Percentiles rank a stretch among this genome's conserved stretches.
Evolutionary conservation across 2,113 vertebrate genomes (phyloP).

Genomic region (Electrona antarctica): DNA sequence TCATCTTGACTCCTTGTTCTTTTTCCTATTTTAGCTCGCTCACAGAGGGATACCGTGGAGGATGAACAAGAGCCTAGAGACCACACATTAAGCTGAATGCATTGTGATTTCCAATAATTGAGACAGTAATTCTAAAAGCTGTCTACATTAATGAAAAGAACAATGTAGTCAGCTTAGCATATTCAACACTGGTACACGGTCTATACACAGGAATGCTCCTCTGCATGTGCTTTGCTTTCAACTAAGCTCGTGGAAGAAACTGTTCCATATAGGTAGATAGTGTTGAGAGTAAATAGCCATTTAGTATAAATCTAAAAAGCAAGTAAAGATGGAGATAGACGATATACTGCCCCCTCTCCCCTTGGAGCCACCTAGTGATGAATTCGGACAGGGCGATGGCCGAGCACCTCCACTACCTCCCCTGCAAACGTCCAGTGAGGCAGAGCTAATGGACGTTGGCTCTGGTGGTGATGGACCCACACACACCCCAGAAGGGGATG

Average conservation of each 20-base stretch:
- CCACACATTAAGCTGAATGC: conserved; percentile 97
- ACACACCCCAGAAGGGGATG: conserved; percentile 91
- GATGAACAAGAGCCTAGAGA: conserved; percentile 85
- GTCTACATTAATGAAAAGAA: conserved; percentile 99
- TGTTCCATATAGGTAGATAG: conserved; percentile 11
- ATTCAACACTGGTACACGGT: conserved; percentile 87
- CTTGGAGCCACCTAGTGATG: conserved; percentile 86
- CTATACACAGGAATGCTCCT: conserved; percentile 80
- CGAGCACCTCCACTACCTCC: conserved; percentile 99
- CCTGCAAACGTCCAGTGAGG: conserved; percentile 99
- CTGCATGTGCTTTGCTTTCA: conserved; percentile 81
- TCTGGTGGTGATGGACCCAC: conserved; percentile 99
- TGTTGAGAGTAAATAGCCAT: conserved; percentile 27
- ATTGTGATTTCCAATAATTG: conserved; percentile 99
- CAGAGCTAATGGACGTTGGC: conserved; percentile 99
- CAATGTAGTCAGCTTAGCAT: conserved; percentile 99
- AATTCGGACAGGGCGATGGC: conserved; percentile 84
- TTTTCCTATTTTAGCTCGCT: conserved; percentile 75
- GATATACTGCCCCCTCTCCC: conserved; percentile 91
- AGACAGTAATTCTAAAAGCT: conserved; percentile 99
- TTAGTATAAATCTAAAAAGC: conserved; percentile 12
- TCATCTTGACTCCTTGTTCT: conserved; percentile 25
- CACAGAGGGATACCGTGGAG: conserved; percentile 80
- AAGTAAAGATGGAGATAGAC: conserved; percentile 86
- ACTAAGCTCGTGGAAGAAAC: conserved; percentile 34